Conservation (phyloP, 2,113 vertebrate genomes). For the sheep (Ovis aries) region ARS-UI_Ramb_v3.0 NC_056054.1:111603501-111604000, state of each 20-base stretch:
- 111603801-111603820: not conserved
- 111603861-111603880: not conserved
- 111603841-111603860: not conserved
- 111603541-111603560: not conserved
- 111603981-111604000: not conserved
- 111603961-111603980: not conserved
- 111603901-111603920: not conserved
- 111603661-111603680: not conserved
- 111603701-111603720: not conserved
- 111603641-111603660: not conserved
- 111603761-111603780: not conserved
- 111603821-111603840: not conserved
- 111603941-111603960: not conserved
- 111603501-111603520: not conserved
- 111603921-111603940: not conserved
- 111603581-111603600: not conserved
- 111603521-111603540: not conserved
- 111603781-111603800: not conserved
- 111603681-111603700: not conserved
- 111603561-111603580: not conserved
- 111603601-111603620: not conserved
- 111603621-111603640: not conserved
- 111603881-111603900: not conserved
- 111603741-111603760: not conserved
- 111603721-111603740: not conserved